Evolutionary conservation across 2,888 invertebrate genomes (phyloP).

Genomic region (Tetragonula carbonaria): DNA sequence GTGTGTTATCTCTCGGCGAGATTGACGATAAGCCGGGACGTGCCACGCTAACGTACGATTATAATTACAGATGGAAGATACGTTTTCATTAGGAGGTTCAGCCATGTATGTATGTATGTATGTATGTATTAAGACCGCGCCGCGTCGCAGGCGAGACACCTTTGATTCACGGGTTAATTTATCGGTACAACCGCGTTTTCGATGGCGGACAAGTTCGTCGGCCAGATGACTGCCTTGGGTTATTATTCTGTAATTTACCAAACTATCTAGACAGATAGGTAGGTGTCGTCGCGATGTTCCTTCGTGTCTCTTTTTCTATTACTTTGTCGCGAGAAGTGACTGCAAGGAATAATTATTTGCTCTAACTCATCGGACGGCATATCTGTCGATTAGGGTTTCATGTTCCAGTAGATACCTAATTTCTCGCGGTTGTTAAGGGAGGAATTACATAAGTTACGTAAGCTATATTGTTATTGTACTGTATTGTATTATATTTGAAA

Average conservation of each 20-base stretch:
- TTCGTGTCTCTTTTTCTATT: neutral
- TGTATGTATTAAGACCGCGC: neutral
- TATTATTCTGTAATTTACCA: neutral
- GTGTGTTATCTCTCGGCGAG: slow-evolving; percentile 44
- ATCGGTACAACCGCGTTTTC: neutral
- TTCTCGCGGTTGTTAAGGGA: no score
- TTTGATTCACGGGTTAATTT: slow-evolving; percentile 17
- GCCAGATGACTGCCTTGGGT: neutral
- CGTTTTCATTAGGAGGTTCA: slow-evolving; percentile 50
- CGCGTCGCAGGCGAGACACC: neutral
- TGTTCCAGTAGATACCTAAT: no score
- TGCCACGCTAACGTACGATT: slow-evolving; percentile 59
- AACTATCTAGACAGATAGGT: neutral
- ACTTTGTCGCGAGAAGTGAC: neutral
- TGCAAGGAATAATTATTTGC: neutral
- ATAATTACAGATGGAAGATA: slow-evolving; percentile 68
- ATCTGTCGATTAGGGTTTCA: no score
- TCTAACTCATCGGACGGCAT: no score
- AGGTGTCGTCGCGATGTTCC: neutral
- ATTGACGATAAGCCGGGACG: slow-evolving; percentile 55
- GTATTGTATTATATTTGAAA: no score
- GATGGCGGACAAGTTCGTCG: neutral
- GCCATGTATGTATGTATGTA: neutral
- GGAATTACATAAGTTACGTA: no score
- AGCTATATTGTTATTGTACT: no score